Percentiles rank a stretch among this genome's conserved stretches.
phyloP scores from a whole-genome alignment of 2,113 vertebrate species.

The Naja naja region DNA sequence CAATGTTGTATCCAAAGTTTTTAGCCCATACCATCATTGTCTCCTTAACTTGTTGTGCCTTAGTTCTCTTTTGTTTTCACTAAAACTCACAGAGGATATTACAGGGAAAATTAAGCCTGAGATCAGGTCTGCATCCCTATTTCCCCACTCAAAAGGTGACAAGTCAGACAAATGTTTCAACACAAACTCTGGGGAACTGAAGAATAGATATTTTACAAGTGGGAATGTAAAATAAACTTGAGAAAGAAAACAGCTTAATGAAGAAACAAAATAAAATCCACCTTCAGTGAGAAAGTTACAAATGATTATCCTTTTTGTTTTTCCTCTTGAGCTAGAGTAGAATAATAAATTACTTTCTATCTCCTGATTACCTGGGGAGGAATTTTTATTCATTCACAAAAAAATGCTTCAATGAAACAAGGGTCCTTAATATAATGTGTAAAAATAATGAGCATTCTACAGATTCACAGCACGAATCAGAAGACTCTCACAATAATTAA shows the following conservation, averaged over 20 bases:
- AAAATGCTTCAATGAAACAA: not conserved
- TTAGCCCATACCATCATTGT: too few relatives aligned
- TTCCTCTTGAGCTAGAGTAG: not conserved
- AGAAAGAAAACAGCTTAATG: constrained; percentile 9
- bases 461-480: not conserved
- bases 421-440: constrained; percentile 13
- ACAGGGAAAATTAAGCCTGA: not conserved
- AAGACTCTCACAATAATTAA: not conserved
- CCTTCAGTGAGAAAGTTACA: constrained; percentile 19
- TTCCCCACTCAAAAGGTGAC: not conserved
- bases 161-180: not conserved
- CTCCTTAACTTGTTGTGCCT: too few relatives aligned
- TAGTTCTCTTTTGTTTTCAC: not conserved
- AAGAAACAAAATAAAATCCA: constrained; percentile 23
- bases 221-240: not conserved
- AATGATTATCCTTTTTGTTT: not conserved
- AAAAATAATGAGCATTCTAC: constrained; percentile 8
- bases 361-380: not conserved
- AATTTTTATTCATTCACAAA: not conserved
- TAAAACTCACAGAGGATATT: not conserved
- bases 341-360: constrained; percentile 25
- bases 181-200: not conserved
- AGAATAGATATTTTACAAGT: not conserved
- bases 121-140: not conserved
- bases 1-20: too few relatives aligned